Base-by-base conservation (phyloP, 2,797 vertebrate genomes). In the Psittacula derbiana region DNA sequence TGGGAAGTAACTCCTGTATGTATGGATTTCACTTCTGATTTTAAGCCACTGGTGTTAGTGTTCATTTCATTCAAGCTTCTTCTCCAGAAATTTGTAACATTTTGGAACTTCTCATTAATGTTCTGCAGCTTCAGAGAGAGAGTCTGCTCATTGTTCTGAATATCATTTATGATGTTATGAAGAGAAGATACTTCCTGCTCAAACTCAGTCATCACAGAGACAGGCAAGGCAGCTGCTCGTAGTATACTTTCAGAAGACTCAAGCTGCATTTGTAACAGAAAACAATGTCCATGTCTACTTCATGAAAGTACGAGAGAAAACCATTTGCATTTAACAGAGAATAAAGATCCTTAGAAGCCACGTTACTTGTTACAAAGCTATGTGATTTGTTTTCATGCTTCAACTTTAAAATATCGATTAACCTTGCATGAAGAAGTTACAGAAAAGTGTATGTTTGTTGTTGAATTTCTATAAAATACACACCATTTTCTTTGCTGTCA, bases 211-310 rank as follows among this genome's bases (percentile, higher is more conserved):
- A 98, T 97, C 97, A 97, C 41, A 96, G 98, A 98, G 89, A 97
- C 57, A 49, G 98, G 96, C 83, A 98, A 97, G 60, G 98, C 97
- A 74, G 98, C 98, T 94, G 98, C 98, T 96, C 28, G 98, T 46
- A 99, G 98, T 96, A 97, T 96, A 28, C 97, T 98, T 94, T 99
- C 98, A 46, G 99, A 98, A 90, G 98, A 98, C 67, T 98, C 98
- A 95, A 99, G 98, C 99, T 99, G 98, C 97, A 98, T 98, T 98
- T 98, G 76, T 98, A 99, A 99, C 98, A 99, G 97, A 99, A 99
- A 98, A 99, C 97, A 99, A 97, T 43, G 92, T 89, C 96, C 88
- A 91, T 85, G 83, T 96, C 96, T 96, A 95, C 96, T 98, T 95
- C 96, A 94, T 44, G 38, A 88, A 72, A 94, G 38, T 92, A 78